Evolutionary conservation across 2,113 vertebrate species (phyloP).

Genomic region (Tiliqua scincoides): DNA sequence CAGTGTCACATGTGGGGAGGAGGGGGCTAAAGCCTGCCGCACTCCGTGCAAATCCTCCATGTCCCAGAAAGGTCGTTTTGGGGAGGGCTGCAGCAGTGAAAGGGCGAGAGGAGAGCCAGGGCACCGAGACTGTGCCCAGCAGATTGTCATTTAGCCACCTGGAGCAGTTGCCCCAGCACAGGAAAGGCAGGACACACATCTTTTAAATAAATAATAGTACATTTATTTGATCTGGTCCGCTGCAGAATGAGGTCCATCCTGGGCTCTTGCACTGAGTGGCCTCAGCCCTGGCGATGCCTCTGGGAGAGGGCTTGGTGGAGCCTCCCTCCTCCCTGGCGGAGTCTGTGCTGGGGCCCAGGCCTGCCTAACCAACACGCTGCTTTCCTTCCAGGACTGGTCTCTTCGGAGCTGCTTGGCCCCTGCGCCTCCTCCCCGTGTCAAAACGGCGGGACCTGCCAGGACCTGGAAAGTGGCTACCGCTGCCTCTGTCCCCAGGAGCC

Average conservation of each 20-base stretch:
- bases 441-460: slow-evolving; percentile 82
- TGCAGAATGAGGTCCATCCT: no score
- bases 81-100: slow-evolving; percentile 41
- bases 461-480: slow-evolving; percentile 70
- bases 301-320: no score
- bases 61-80: slow-evolving; percentile 58
- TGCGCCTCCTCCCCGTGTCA: slow-evolving; percentile 84
- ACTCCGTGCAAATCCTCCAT: slow-evolving; percentile 3
- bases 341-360: background rate
- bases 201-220: no score
- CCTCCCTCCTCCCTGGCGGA: no score
- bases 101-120: slow-evolving; percentile 45
- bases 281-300: no score
- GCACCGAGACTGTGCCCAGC: no score
- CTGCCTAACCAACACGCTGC: slow-evolving; percentile 27
- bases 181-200: no score
- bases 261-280: no score
- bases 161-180: no score
- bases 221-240: no score
- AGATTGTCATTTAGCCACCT: no score
- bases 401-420: slow-evolving; percentile 67
- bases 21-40: background rate
- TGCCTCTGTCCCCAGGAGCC: slow-evolving; percentile 78
- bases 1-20: slow-evolving; percentile 41
- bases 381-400: slow-evolving; percentile 70